Base-by-base conservation (phyloP, 2,888 invertebrate genomes). In the Herminia tarsipennalis region DNA sequence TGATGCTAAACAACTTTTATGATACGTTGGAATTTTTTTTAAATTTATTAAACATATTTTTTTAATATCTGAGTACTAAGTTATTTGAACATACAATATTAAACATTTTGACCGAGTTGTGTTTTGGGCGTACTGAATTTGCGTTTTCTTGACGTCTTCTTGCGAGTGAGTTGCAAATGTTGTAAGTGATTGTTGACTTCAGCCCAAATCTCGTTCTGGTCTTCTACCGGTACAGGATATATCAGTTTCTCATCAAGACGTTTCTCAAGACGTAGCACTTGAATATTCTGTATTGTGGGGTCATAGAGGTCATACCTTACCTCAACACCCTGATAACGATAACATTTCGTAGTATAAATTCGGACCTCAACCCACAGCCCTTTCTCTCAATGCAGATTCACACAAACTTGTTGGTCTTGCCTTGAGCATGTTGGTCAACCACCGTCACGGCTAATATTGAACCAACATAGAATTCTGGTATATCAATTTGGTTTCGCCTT, bases 401-500 rank as follows among this genome's bases (percentile, higher is more conserved):
- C 24, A 98, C 95, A 92, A 98, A 91, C 74, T 95, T 93, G 71
- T 95, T 97, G 0, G 93, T 91, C 88, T 98, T 98, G 32, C 95
- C 95, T 17, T 96, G 94, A 1, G 97, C 94, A 91, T 98, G 96
- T 2, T 93, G 93, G 82, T 99, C 98, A 0, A 98, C 94, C 54
- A 95, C 94, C 1, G 96, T 96, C 0, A 99, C 98, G 20, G 97
- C 96, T 76, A 99, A 66, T 48, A 99, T 94, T 17, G 97, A 96
- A 8, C 97, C 99, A 71, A 99, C 98, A 92, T 99, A 99, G 92
- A 99, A 99, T 81, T 99, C 99, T 0, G 99, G 99, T 56, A 99
- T 95, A 76, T 97, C 95, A 55, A 99, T 93, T 52, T 95, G 92
- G 40, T 66, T 88, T 63, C 98, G 92, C 45, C 99, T 92, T 46